phyloP scores from a whole-genome alignment of 30 jellyfish, hydroid and myxozoan species.

The Aurelia coerulea region DNA sequence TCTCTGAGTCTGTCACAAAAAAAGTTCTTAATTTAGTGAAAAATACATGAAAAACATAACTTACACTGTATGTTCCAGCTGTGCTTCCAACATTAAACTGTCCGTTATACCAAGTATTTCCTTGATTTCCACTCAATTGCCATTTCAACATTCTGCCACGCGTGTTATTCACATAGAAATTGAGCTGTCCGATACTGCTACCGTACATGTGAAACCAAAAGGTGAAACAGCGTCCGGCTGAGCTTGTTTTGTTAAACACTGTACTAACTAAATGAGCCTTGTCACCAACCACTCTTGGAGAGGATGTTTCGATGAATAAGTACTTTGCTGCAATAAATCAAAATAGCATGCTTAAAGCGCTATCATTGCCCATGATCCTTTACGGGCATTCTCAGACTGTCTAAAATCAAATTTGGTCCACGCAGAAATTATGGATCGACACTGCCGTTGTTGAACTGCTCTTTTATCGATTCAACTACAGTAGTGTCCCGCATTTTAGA shows the following conservation, averaged over 20 bases:
- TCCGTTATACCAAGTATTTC: conserved; percentile 79
- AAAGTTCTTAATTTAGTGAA: too few relatives aligned
- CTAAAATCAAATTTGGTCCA: too few relatives aligned
- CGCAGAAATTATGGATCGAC: too few relatives aligned
- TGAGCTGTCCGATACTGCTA: conserved; percentile 69
- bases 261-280: conserved; percentile 79
- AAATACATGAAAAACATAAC: neutral
- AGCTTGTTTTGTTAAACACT: conserved; percentile 59
- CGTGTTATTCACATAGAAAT: conserved; percentile 63
- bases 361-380: too few relatives aligned
- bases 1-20: too few relatives aligned
- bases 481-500: too few relatives aligned
- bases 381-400: too few relatives aligned
- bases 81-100: conserved; percentile 80
- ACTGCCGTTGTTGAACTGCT: too few relatives aligned
- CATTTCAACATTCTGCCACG: conserved; percentile 67
- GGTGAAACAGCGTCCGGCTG: conserved; percentile 74
- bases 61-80: conserved; percentile 68
- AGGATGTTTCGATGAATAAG: conserved; percentile 78
- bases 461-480: too few relatives aligned
- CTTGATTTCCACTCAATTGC: conserved; percentile 73
- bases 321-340: conserved; percentile 58
- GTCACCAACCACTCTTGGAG: conserved; percentile 70
- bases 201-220: conserved; percentile 94
- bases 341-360: neutral